Evolutionary conservation across 30 jellyfish, hydroid and myxozoan species (phyloP).

Genomic region (Pseudorhiza aurosa): DNA sequence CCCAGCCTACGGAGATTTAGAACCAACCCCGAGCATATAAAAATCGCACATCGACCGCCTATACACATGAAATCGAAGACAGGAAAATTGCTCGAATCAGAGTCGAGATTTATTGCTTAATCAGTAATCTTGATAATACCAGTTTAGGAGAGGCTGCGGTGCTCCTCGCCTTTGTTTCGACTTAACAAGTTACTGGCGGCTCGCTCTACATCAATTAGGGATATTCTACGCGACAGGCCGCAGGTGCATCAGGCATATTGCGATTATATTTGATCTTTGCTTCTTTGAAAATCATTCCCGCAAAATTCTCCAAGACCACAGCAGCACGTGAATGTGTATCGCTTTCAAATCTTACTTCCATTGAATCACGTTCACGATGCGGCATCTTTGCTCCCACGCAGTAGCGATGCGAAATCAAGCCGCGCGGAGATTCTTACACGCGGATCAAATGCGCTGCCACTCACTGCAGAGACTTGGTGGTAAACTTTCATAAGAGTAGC

Average conservation of each 20-base stretch:
- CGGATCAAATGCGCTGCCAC: neutral
- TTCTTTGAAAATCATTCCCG: slow-evolving; percentile 47
- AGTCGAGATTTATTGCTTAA: slow-evolving; percentile 5
- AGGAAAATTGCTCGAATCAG: neutral
- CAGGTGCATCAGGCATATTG: slow-evolving; percentile 43
- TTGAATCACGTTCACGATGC: neutral
- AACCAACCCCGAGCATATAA: too few species aligned
- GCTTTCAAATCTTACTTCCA: slow-evolving; percentile 1
- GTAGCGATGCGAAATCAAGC: neutral
- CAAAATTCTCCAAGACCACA: slow-evolving; percentile 51
- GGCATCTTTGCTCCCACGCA: neutral
- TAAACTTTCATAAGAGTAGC: too few species aligned
- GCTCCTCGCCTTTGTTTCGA: slow-evolving; percentile 40
- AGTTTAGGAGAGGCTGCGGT: slow-evolving; percentile 21
- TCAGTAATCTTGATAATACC: slow-evolving; percentile 3
- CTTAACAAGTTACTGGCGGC: slow-evolving; percentile 55
- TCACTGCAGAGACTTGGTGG: neutral
- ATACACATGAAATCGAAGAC: too few species aligned
- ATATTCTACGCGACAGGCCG: slow-evolving; percentile 5
- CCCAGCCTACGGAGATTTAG: too few species aligned
- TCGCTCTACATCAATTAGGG: slow-evolving; percentile 51
- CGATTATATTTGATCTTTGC: slow-evolving; percentile 46
- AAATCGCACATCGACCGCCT: too few species aligned
- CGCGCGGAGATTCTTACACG: neutral
- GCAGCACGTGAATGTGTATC: slow-evolving; percentile 39